Conservation (phyloP, 2,797 vertebrate genomes). For the Chaetodon trifasciatus region DNA sequence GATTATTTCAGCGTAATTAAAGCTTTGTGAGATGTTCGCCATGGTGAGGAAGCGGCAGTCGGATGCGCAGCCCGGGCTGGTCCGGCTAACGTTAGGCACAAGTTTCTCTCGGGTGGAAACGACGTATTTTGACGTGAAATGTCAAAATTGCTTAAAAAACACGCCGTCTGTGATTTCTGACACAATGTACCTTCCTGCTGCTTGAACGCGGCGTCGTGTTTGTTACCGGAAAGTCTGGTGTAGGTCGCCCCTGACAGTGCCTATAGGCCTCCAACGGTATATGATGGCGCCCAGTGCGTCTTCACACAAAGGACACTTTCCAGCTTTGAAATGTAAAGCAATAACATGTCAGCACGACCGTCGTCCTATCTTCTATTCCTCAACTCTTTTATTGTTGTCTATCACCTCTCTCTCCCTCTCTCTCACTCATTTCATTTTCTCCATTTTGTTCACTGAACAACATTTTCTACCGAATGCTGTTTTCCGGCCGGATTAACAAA, state of each 20-base stretch:
- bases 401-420: background rate
- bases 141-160: accelerated
- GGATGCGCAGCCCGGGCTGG: slow-evolving; percentile 52
- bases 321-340: background rate
- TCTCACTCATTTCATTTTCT: background rate
- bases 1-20: accelerated
- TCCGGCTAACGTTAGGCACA: background rate
- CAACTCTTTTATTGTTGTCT: accelerated
- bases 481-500: slow-evolving; percentile 59
- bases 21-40: slow-evolving; percentile 8
- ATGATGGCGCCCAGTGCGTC: slow-evolving; percentile 68
- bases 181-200: accelerated
- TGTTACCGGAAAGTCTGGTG: background rate
- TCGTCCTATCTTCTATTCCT: accelerated
- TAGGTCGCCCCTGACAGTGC: background rate
- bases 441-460: background rate
- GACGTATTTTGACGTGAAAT: slow-evolving; percentile 12
- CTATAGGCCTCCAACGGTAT: slow-evolving; percentile 55
- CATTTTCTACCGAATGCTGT: slow-evolving; percentile 28
- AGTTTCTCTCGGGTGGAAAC: slow-evolving; percentile 46
- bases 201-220: slow-evolving; percentile 14
- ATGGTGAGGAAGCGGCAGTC: slow-evolving; percentile 7
- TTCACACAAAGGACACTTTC: slow-evolving; percentile 73
- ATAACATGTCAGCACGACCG: background rate
- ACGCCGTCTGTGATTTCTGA: accelerated